A percentile compares a stretch with the other conserved stretches of the same genome.
phyloP scores from a whole-genome alignment of 2,888 invertebrate species.

The Erebia ligea region DNA sequence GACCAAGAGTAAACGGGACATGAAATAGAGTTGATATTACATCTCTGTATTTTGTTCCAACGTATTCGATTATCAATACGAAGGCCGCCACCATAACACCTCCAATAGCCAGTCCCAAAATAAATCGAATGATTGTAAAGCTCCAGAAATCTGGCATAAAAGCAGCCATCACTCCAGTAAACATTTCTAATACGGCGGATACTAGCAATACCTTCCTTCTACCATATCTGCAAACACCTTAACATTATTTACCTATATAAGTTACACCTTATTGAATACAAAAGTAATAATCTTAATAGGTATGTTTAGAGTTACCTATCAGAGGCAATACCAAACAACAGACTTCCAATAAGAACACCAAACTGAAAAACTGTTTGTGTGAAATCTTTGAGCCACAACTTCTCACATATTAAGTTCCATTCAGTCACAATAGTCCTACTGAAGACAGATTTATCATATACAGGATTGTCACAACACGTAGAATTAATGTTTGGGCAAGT shows the following conservation, averaged over 20 bases:
- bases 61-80: slow-evolving; percentile 85
- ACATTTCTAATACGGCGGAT: slow-evolving; percentile 87
- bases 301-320: slow-evolving; percentile 83
- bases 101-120: slow-evolving; percentile 89
- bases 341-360: slow-evolving; percentile 88
- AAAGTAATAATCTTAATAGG: not conserved
- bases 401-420: slow-evolving; percentile 88
- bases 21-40: slow-evolving; percentile 85
- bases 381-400: slow-evolving; percentile 85
- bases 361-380: slow-evolving; percentile 89
- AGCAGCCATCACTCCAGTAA: slow-evolving; percentile 86
- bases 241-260: not conserved
- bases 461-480: slow-evolving; percentile 78
- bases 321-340: slow-evolving; percentile 87
- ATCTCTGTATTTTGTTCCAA: slow-evolving; percentile 79
- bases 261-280: not conserved
- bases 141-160: slow-evolving; percentile 85
- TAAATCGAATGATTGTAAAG: slow-evolving; percentile 86
- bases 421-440: slow-evolving; percentile 87
- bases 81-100: slow-evolving; percentile 87
- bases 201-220: slow-evolving; percentile 87
- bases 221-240: slow-evolving; percentile 83
- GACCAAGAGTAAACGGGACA: slow-evolving; percentile 86
- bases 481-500: slow-evolving; percentile 54
- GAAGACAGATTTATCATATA: slow-evolving; percentile 85